Percentiles rank a stretch among this genome's conserved stretches.
phyloP scores from a whole-genome alignment of 2,797 vertebrate species.

The Gymnothorax reevesii region DNA sequence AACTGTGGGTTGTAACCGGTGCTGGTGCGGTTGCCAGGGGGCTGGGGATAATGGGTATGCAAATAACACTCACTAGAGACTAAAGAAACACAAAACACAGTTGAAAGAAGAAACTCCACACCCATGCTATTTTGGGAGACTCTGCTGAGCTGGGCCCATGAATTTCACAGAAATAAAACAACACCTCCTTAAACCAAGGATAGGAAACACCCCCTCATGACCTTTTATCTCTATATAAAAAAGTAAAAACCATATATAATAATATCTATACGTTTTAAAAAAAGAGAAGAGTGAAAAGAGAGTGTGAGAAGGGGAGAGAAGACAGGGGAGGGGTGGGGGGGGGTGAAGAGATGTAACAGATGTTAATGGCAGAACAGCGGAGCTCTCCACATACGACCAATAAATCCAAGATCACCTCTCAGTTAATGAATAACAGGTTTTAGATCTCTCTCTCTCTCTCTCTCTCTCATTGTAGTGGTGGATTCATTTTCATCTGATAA shows the following conservation, averaged over 20 bases:
- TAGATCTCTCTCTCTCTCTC: not conserved
- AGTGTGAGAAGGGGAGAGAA: not conserved
- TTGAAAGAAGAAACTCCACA: slow-evolving; percentile 1
- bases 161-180: too few relatives aligned
- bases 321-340: not conserved
- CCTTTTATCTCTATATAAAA: not conserved
- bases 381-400: slow-evolving; percentile 1
- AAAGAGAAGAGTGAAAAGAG: not conserved
- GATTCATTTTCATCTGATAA: too few relatives aligned
- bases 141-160: not conserved
- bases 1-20: too few relatives aligned
- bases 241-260: not conserved
- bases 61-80: too few relatives aligned
- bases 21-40: too few relatives aligned
- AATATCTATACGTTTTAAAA: not conserved
- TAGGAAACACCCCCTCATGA: not conserved
- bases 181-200: not conserved
- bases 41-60: too few relatives aligned
- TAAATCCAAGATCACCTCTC: not conserved
- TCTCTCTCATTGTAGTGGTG: not conserved
- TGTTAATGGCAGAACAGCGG: not conserved
- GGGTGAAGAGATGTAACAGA: not conserved
- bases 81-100: not conserved
- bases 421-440: slow-evolving; percentile 5
- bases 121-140: not conserved